Evolutionary conservation across 2,888 invertebrate species (phyloP).

Genomic region (Meloe dianella): DNA sequence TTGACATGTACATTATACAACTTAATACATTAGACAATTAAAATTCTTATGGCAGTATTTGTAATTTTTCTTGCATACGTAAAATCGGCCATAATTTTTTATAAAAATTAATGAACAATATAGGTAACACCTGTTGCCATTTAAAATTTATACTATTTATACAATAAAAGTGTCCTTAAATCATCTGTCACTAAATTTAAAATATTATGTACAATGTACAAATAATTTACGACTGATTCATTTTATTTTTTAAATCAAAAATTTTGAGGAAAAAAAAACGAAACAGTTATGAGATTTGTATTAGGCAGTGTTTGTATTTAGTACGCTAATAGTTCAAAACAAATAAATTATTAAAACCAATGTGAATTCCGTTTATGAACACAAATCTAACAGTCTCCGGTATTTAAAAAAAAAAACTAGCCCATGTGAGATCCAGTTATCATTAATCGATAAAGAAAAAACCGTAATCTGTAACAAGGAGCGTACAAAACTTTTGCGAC

Average conservation of each 20-base stretch:
- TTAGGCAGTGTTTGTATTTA: conserved; percentile 50
- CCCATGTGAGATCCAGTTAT: conserved; percentile 1
- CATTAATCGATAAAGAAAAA: not conserved
- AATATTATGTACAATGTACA: conserved; percentile 33
- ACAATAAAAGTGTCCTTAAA: conserved; percentile 25
- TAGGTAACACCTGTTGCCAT: conserved; percentile 17
- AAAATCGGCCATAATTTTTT: conserved; percentile 19
- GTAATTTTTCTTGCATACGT: conserved; percentile 18
- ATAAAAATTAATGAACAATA: conserved; percentile 18
- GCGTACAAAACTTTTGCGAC: not conserved
- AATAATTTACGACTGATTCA: conserved; percentile 24
- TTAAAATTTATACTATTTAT: conserved; percentile 28
- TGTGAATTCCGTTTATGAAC: not conserved
- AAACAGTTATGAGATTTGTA: conserved; percentile 27
- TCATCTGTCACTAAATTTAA: conserved; percentile 23
- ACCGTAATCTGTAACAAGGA: not conserved
- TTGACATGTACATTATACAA: conserved; percentile 12
- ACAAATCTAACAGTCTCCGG: conserved; percentile 3
- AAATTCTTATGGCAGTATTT: conserved; percentile 29
- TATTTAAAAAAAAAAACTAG: not conserved
- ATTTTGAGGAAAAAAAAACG: conserved; percentile 25
- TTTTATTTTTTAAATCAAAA: conserved; percentile 12
- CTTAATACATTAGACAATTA: conserved; percentile 5
- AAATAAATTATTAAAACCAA: not conserved
- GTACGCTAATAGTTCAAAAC: conserved; percentile 36